phyloP scores from a whole-genome alignment of 2,888 invertebrate genomes.

The Timema cristinae region DNA sequence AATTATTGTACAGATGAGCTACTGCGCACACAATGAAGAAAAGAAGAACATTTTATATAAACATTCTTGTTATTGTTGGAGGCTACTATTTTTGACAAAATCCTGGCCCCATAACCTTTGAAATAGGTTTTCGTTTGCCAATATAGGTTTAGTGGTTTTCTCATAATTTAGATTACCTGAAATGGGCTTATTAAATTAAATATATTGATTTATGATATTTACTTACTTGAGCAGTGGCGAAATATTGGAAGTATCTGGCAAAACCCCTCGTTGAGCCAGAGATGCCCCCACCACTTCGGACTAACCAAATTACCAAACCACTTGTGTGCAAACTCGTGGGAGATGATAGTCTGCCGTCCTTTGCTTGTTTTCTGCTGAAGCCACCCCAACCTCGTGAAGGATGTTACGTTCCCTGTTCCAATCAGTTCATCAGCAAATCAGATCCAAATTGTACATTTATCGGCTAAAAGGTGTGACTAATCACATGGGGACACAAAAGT shows the following conservation, averaged over 20 bases:
- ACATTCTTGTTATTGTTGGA: no score
- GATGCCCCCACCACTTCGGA: constrained; percentile 68
- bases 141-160: not conserved
- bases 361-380: constrained; percentile 52
- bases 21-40: no score
- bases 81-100: no score
- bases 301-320: constrained; percentile 79
- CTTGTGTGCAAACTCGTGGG: constrained; percentile 78
- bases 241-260: constrained; percentile 69
- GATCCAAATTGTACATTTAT: no score
- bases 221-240: constrained; percentile 42
- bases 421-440: no score
- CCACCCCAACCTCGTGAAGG: constrained; percentile 38
- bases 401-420: constrained; percentile 41
- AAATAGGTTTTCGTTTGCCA: no score
- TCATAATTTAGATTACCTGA: not conserved
- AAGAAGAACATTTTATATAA: no score
- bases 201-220: not conserved
- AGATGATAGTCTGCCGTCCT: constrained; percentile 56
- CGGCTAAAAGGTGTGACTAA: no score
- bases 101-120: no score
- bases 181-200: constrained; percentile 1
- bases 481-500: no score
- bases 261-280: constrained; percentile 76
- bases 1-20: no score